Evolutionary conservation across 2,797 vertebrate genomes (phyloP), one percentile per base, ranked within the genome.

Genomic region (Pangasius sanitwongsei): DNA sequence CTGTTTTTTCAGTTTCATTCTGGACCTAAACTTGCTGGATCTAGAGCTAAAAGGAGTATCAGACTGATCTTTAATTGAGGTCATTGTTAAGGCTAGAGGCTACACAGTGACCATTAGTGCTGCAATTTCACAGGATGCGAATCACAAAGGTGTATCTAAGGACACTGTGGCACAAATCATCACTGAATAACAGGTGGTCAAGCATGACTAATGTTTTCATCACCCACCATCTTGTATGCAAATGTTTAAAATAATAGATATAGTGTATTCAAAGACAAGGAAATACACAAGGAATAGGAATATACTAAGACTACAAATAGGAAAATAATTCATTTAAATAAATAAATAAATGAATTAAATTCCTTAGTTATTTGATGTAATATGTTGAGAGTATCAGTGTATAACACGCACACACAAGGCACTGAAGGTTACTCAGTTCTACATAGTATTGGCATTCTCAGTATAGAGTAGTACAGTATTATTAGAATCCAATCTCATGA

Each of bases 51-150:
- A 85, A 85, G 15, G 72, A 63, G 48, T 85, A 80, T 87, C 65
- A 55, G 69, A 59, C 53, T 86, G 86, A 87, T 89, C 90, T 89
- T 63, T 75, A 61, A 91, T 86, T 87, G 75, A 91, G 88, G 86
- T 89, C 88, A 87, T 2, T 67, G 13, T 57, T 63, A n/a, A 88
- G 80, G 50, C n/a, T 44, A 74, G 41, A 59, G 86, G 55, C 61
- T 69, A 87, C 75, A 83, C 48, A 16, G 28, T 85, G 57, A 50
- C 55, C 81, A 87, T 82, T 89, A 85, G 63, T 84, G 74, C 6
- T 72, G 20, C n/a, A 72, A 59, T 90, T 83, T 90, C 57, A 74
- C 59, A 65, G 69, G 80, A 89, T 77, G 55, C 65, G 34, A 82
- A 67, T 89, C 75, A 55, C 74, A 80, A 57, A 85, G 59, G 63